Conservation (phyloP, 2,113 vertebrate genomes). For the Acrocephalus arundinaceus region DNA sequence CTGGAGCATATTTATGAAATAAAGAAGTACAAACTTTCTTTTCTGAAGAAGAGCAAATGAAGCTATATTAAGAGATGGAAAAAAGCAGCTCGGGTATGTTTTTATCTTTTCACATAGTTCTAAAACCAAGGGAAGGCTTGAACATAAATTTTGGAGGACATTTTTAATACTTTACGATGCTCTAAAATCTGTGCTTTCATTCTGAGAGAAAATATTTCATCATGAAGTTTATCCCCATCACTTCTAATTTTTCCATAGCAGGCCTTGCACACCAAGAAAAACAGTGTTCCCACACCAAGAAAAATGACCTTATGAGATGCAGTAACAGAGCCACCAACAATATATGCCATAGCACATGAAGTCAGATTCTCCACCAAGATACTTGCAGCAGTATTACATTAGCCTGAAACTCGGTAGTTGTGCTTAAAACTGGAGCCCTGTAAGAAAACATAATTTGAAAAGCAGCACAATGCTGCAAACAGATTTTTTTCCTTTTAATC, state of each 20-base stretch:
- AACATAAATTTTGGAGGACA: background rate
- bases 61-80: background rate
- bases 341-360: conserved; percentile 12
- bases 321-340: conserved; percentile 41
- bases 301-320: conserved; percentile 18
- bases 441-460: background rate
- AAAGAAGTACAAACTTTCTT: background rate
- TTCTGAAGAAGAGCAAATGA: background rate
- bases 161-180: background rate
- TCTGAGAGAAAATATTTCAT: conserved; percentile 9
- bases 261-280: conserved; percentile 40
- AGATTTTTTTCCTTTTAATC: background rate
- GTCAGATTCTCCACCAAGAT: background rate
- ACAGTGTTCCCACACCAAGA: conserved; percentile 26
- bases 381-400: background rate
- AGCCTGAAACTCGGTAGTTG: background rate
- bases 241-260: conserved; percentile 18
- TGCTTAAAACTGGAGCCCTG: background rate
- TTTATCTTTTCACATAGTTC: background rate
- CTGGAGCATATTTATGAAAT: background rate
- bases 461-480: background rate
- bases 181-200: background rate
- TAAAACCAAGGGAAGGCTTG: background rate
- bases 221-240: background rate
- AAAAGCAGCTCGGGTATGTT: background rate